Conservation (phyloP, 2,888 invertebrate species). For the Odontothrips loti region DNA sequence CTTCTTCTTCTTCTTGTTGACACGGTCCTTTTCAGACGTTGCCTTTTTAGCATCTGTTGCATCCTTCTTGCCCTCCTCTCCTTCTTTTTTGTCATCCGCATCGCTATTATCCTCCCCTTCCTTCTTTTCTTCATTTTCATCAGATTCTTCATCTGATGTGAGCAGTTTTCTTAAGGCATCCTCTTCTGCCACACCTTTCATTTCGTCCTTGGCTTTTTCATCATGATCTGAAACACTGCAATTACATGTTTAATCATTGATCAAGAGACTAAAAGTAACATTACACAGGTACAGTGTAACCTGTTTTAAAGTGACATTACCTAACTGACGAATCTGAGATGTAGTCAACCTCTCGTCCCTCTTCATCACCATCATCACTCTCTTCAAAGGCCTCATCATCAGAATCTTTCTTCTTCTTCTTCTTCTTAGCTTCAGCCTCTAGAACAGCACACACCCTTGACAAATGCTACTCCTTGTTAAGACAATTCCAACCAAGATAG, state of each 20-base stretch:
- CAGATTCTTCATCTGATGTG: slow-evolving; percentile 82
- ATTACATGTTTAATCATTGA: slow-evolving; percentile 34
- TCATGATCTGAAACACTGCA: slow-evolving; percentile 66
- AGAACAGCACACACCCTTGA: slow-evolving; percentile 14
- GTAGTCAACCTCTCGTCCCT: slow-evolving; percentile 91
- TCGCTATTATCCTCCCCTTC: slow-evolving; percentile 58
- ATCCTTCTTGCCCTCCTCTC: slow-evolving; percentile 44
- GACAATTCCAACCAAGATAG: slow-evolving; percentile 30
- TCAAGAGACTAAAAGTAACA: neutral
- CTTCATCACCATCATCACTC: slow-evolving; percentile 95
- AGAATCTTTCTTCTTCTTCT: slow-evolving; percentile 75
- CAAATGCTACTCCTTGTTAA: slow-evolving; percentile 35
- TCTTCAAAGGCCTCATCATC: slow-evolving; percentile 92
- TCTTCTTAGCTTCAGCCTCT: slow-evolving; percentile 49
- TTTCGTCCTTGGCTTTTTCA: slow-evolving; percentile 71
- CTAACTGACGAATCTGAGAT: slow-evolving; percentile 82
- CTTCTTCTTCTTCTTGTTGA: slow-evolving; percentile 54
- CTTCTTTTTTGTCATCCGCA: slow-evolving; percentile 39
- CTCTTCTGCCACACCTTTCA: slow-evolving; percentile 87
- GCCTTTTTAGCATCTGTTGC: slow-evolving; percentile 51
- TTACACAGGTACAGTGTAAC: neutral
- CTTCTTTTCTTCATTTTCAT: slow-evolving; percentile 75
- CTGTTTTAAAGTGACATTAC: slow-evolving; percentile 44
- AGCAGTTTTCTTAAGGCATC: slow-evolving; percentile 80
- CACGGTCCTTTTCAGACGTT: slow-evolving; percentile 36